Evolutionary conservation across 1,140 invertebrate species (phyloP).

Genomic region (Hyles vespertilio): DNA sequence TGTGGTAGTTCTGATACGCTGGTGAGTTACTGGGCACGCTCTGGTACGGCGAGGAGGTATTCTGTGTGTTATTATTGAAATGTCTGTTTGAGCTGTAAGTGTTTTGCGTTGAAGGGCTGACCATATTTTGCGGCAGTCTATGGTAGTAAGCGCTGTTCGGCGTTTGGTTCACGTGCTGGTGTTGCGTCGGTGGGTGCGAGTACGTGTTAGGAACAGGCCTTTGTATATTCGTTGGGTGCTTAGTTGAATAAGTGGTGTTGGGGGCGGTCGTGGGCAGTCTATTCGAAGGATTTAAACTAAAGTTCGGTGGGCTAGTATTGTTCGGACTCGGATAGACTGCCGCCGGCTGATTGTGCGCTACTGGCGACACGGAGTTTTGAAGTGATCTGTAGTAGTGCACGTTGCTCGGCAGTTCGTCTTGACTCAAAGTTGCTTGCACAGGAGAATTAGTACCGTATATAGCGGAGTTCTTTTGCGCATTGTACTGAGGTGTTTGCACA

Average conservation of each 20-base stretch:
- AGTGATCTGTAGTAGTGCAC: constrained; percentile 58
- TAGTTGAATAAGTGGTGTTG: constrained; percentile 45
- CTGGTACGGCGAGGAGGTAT: constrained; percentile 61
- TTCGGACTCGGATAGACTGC: constrained; percentile 45
- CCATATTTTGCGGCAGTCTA: constrained; percentile 44
- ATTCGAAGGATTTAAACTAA: constrained; percentile 60
- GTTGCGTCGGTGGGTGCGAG: constrained; percentile 54
- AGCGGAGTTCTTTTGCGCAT: constrained; percentile 47
- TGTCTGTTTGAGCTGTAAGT: constrained; percentile 49
- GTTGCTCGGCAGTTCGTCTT: constrained; percentile 35
- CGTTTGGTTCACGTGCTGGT: constrained; percentile 45
- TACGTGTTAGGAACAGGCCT: constrained; percentile 55
- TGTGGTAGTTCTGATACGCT: constrained; percentile 62
- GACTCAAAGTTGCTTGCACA: constrained; percentile 34
- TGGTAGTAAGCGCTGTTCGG: constrained; percentile 58
- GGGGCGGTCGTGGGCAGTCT: constrained; percentile 56
- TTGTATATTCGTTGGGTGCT: constrained; percentile 44
- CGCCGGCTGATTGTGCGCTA: constrained; percentile 61
- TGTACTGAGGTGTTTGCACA: constrained; percentile 47
- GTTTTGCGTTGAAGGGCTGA: constrained; percentile 25
- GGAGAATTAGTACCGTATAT: constrained; percentile 45
- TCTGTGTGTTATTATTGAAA: constrained; percentile 33
- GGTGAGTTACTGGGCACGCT: constrained; percentile 69
- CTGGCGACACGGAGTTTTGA: constrained; percentile 45
- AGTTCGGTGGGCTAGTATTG: constrained; percentile 59